These are phyloP conservation scores for Berghia stephanieae DNA, from an alignment of 1,140 invertebrate genomes.

Conservation along the genomic window DNA sequence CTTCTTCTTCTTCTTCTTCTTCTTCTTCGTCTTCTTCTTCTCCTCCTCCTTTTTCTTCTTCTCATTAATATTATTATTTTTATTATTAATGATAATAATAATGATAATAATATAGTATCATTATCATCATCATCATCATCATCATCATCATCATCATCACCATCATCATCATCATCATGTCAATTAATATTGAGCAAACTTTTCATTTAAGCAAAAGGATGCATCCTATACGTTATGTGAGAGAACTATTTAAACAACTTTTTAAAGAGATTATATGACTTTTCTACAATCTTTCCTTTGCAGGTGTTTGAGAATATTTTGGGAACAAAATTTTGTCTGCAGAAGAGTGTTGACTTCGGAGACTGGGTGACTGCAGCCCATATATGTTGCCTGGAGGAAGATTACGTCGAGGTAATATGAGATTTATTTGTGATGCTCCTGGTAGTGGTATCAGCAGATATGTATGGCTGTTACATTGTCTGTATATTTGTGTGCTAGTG, in stretches of 20 bases:
- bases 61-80: neutral
- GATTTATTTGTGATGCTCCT: too few relatives aligned
- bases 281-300: too few relatives aligned
- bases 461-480: too few relatives aligned
- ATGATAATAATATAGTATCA: neutral
- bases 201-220: too few relatives aligned
- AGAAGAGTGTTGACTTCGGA: slow-evolving; percentile 26
- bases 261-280: too few relatives aligned
- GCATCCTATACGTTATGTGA: too few relatives aligned
- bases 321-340: slow-evolving; percentile 19
- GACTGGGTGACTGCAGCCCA: slow-evolving; percentile 26
- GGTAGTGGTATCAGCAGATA: too few relatives aligned
- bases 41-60: neutral
- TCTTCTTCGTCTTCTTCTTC: too few relatives aligned
- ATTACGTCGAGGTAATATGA: slow-evolving; percentile 28
- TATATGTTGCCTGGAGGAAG: slow-evolving; percentile 20
- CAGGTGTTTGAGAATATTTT: slow-evolving; percentile 20
- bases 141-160: slow-evolving; percentile 24
- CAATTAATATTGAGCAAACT: too few relatives aligned
- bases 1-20: slow-evolving; percentile 5
- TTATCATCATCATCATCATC: slow-evolving; percentile 4
- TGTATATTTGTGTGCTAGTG: too few relatives aligned
- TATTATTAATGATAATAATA: neutral
- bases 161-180: slow-evolving; percentile 26
- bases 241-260: too few relatives aligned